A percentile compares a stretch with the other conserved stretches of the same genome.
phyloP scores from a whole-genome alignment of 2,113 vertebrate species.

The Poicephalus gulielmi region DNA sequence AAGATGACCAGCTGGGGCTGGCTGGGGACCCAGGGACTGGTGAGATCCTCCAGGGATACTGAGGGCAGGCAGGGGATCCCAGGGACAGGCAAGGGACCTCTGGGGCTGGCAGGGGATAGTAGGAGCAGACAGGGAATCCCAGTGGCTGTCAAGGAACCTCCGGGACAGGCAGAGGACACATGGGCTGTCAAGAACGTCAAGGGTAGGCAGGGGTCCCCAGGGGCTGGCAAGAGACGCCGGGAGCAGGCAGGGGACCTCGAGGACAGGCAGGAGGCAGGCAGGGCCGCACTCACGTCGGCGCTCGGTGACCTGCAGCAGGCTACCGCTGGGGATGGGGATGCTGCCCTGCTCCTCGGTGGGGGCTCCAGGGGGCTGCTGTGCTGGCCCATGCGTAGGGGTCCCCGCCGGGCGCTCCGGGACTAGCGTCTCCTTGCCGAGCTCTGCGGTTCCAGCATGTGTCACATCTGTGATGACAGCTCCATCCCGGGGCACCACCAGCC shows the following conservation, averaged over 20 bases:
- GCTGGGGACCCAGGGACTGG: no score
- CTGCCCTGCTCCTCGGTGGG: conserved; percentile 78
- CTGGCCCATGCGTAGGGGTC: conserved; percentile 77
- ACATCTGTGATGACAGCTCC: not conserved
- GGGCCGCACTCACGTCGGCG: conserved; percentile 86
- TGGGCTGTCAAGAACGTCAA: not conserved
- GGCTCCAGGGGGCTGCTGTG: conserved; percentile 74
- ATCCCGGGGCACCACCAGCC: not conserved
- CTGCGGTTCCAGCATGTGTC: conserved; percentile 58
- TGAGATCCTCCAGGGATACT: not conserved
- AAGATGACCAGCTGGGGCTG: no score
- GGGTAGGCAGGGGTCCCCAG: not conserved
- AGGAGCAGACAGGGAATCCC: not conserved
- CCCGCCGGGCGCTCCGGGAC: conserved; percentile 52
- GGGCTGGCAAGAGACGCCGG: not conserved
- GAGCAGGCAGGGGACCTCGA: not conserved
- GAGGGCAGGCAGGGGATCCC: not conserved
- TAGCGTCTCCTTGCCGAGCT: conserved; percentile 80
- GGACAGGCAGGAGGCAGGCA: no score
- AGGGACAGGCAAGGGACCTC: no score
- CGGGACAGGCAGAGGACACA: not conserved
- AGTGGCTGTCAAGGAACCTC: no score
- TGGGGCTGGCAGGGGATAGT: not conserved
- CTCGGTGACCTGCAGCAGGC: conserved; percentile 91
- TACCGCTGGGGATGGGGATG: conserved; percentile 79